Evolutionary conservation across 2,888 invertebrate species (phyloP).

Genomic region (Junonia oenone): DNA sequence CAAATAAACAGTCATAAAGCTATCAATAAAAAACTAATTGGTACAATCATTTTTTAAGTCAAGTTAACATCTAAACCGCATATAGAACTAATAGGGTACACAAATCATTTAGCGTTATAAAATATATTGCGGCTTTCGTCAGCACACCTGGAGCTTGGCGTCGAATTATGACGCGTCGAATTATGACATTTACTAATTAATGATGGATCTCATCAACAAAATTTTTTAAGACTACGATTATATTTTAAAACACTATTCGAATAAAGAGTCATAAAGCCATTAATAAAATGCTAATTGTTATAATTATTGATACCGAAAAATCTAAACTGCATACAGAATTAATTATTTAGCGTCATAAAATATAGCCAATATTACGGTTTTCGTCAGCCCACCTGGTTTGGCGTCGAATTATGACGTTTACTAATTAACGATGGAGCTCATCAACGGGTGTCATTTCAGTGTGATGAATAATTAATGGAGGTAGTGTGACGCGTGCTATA

Average conservation of each 20-base stretch:
- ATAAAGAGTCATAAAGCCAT: neutral
- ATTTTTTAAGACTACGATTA: too few species aligned
- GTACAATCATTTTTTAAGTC: conserved; percentile 11
- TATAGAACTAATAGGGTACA: conserved; percentile 1
- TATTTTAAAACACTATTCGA: too few species aligned
- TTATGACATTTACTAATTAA: conserved; percentile 61
- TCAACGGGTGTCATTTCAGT: conserved; percentile 38
- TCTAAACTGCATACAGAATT: conserved; percentile 5
- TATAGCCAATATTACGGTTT: too few species aligned
- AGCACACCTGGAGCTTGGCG: conserved; percentile 53
- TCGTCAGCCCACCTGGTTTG: conserved; percentile 52
- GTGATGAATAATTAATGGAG: conserved; percentile 44
- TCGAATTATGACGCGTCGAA: too few species aligned
- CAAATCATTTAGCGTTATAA: conserved; percentile 21
- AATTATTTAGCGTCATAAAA: conserved; percentile 18
- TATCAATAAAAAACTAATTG: conserved; percentile 5
- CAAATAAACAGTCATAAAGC: too few species aligned
- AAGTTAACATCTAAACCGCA: conserved; percentile 10
- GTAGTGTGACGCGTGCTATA: conserved; percentile 40
- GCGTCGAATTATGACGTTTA: conserved; percentile 52
- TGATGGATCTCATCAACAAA: conserved; percentile 44
- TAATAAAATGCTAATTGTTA: conserved; percentile 5
- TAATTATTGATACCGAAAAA: conserved; percentile 10
- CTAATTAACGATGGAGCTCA: conserved; percentile 54
- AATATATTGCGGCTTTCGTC: conserved; percentile 48